A percentile compares a stretch with the other conserved stretches of the same genome.
phyloP scores from a whole-genome alignment of 2,113 vertebrate genomes.

The Cyanistes caeruleus region DNA sequence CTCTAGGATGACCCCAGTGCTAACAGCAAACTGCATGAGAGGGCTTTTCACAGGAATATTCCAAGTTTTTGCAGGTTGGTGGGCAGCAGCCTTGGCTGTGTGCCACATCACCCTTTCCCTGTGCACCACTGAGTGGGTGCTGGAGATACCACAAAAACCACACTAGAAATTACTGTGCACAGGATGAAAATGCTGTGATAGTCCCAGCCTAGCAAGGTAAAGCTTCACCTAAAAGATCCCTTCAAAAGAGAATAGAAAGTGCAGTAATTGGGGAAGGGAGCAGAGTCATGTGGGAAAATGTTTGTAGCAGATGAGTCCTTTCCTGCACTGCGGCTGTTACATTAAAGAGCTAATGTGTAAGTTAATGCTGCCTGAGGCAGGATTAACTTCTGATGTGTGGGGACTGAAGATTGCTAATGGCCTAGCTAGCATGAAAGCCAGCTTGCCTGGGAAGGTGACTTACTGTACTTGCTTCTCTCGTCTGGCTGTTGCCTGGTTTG shows the following conservation, averaged over 20 bases:
- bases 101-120: not conserved
- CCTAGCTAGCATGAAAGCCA: not conserved
- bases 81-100: not conserved
- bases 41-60: not conserved
- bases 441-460: not conserved
- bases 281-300: conserved; percentile 36
- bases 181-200: not conserved
- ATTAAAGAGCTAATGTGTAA: conserved; percentile 46
- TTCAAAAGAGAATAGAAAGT: not conserved
- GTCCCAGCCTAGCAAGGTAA: not conserved
- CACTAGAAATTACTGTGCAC: not conserved
- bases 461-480: not conserved
- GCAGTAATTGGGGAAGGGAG: not conserved
- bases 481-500: not conserved
- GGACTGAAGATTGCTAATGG: conserved; percentile 33
- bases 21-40: not conserved
- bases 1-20: not conserved
- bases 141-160: not conserved
- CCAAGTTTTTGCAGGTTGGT: not conserved
- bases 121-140: no score
- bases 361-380: conserved; percentile 59
- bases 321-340: not conserved
- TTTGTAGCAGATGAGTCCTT: not conserved
- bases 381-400: conserved; percentile 38
- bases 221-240: not conserved